Evolutionary conservation across 2,797 vertebrate species (phyloP).

Genomic region (Rhabdophis nuchalis): DNA sequence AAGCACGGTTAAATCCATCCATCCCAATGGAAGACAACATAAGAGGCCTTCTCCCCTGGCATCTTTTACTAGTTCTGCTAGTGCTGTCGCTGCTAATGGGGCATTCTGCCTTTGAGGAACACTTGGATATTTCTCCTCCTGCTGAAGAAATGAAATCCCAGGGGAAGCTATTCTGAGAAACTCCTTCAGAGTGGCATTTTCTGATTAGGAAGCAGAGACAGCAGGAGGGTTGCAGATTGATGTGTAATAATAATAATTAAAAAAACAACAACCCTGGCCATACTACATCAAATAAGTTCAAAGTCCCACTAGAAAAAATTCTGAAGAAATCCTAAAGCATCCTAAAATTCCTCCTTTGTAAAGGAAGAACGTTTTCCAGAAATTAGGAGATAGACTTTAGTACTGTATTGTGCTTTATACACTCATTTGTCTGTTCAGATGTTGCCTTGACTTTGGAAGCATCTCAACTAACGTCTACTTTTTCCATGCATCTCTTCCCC

Average conservation of each 20-base stretch:
- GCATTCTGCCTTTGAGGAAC: not conserved
- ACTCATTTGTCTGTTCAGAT: not conserved
- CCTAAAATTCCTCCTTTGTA: not conserved
- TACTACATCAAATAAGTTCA: not conserved
- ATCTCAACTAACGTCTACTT: not conserved
- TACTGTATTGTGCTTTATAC: not conserved
- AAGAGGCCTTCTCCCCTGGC: not conserved
- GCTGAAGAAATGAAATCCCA: not conserved
- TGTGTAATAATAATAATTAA: not conserved
- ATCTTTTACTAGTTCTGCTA: not conserved
- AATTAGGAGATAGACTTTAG: not conserved
- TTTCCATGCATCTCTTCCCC: not conserved
- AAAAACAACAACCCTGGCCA: not conserved
- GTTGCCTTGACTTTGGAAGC: not conserved
- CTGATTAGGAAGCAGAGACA: not conserved
- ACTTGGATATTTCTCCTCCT: not conserved
- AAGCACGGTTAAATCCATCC: not conserved
- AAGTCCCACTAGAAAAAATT: not conserved
- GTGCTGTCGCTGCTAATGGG: not conserved
- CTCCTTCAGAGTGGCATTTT: not conserved
- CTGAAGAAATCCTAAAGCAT: not conserved
- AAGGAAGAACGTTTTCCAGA: not conserved
- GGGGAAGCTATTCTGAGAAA: not conserved
- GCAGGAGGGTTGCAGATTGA: not conserved
- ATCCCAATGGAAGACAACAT: not conserved